Base-by-base conservation (phyloP, 2,113 vertebrate genomes). In the Catharus bicknelli region DNA sequence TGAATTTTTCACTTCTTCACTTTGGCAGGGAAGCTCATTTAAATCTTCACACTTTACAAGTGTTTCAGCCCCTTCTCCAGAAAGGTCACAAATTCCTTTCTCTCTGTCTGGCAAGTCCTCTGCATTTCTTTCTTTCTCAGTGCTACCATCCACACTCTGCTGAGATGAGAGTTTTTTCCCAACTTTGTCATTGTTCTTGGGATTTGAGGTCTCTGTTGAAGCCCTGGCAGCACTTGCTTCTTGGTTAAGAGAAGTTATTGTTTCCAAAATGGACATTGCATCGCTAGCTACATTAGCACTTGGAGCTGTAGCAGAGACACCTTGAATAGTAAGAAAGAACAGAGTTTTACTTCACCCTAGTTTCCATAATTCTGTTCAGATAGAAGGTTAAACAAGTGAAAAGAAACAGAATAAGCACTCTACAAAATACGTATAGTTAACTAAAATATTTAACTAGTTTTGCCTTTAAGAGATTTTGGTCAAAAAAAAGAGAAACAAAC, bases 211-310 rank as follows among this genome's bases (percentile, higher is more conserved):
- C 80, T 98, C 98, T 51, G 95, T 96, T 4, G 98, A 98, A 90
- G 97, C 97, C 82, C 98, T 95, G 68, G 98, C 98, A 54, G 98
- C 98, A 43, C 95, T 99, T 8, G 99, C 99, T 97, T 99, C 99
- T 96, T 99, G 99, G 95, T 99, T 99, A 53, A 99, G 98, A 79
- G 98, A 98, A 18, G 98, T 98, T 75, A 99, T 99, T 32, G 98
- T 99, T 94, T 99, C 99, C 95, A 99, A 97, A 96, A 99, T 99
- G 59, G 99, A 99, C 98, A 99, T 98, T 63, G 98, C 99, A 77
- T 99, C 97, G 16, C 89, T 98, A 95, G 98, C 97, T 54, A 98
- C 95, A 1, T 95, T 97, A 38, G 98, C 92, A 84, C 95, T 94
- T 51, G 98, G 96, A 58, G 98, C 68, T 51, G 95, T 63, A 83